Evolutionary conservation across 35 echinoderm and acorn worm species (phyloP).

Genomic region (Ptychodera flava): DNA sequence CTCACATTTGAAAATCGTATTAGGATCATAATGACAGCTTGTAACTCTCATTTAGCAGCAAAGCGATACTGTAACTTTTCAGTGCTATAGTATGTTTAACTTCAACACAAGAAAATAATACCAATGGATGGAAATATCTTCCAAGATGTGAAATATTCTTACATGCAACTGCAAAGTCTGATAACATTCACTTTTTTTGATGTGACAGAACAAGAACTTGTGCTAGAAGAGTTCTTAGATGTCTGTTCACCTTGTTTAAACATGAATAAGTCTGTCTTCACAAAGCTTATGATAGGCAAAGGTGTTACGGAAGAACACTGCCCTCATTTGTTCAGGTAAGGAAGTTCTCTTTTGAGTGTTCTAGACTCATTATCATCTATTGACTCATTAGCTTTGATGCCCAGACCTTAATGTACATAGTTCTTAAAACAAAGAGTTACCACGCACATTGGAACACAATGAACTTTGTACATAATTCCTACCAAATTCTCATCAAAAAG

Average conservation of each 20-base stretch:
- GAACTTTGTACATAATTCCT: not conserved
- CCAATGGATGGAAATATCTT: too few relatives aligned
- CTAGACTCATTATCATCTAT: too few relatives aligned
- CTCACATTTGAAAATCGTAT: too few relatives aligned
- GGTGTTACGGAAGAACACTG: not conserved
- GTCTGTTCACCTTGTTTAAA: conserved; percentile 1
- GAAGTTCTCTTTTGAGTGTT: not conserved
- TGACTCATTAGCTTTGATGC: not conserved
- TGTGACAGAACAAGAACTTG: conserved; percentile 7
- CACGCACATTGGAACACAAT: not conserved
- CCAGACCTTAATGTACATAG: not conserved
- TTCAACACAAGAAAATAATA: too few relatives aligned
- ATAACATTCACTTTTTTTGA: too few relatives aligned
- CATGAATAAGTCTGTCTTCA: conserved; percentile 10
- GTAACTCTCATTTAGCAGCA: too few relatives aligned
- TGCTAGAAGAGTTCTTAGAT: conserved; percentile 1
- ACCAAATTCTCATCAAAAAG: not conserved
- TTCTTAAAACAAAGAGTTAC: not conserved
- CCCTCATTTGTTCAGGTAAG: not conserved
- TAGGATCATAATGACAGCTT: too few relatives aligned
- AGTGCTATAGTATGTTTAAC: too few relatives aligned
- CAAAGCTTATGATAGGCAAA: not conserved
- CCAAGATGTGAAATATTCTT: too few relatives aligned
- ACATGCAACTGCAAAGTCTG: too few relatives aligned
- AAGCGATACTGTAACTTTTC: too few relatives aligned